Percentiles rank a stretch among this genome's conserved stretches.
Conservation (phyloP, 2,888 invertebrate genomes). For the Drosophila koepferae region DNA sequence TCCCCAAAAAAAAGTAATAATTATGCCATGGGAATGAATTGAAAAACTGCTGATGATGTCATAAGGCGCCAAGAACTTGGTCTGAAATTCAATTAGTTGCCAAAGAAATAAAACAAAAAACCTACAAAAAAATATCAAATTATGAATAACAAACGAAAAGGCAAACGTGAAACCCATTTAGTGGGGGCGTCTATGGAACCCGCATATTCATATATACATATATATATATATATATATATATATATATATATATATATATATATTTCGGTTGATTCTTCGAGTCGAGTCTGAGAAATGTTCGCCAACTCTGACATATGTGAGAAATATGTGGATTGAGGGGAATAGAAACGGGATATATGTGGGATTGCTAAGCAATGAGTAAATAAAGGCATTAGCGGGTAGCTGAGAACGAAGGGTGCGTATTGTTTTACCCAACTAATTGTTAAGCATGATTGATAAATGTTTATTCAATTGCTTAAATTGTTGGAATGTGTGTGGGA, state of each 20-base stretch:
- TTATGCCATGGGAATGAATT: slow-evolving; percentile 47
- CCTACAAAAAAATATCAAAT: slow-evolving; percentile 15
- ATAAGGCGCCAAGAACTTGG: slow-evolving; percentile 52
- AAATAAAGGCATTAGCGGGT: slow-evolving; percentile 30
- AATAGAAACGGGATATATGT: slow-evolving; percentile 1
- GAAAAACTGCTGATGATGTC: slow-evolving; percentile 54
- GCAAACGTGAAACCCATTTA: slow-evolving; percentile 5
- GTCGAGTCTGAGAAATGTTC: slow-evolving; percentile 26
- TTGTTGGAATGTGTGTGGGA: slow-evolving; percentile 19
- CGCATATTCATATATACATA: slow-evolving; percentile 28
- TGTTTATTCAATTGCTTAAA: slow-evolving; percentile 21
- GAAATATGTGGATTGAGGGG: slow-evolving; percentile 21
- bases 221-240: slow-evolving; percentile 2
- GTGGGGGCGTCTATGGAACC: slow-evolving; percentile 29
- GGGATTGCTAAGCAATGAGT: slow-evolving; percentile 39
- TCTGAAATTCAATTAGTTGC: slow-evolving; percentile 53
- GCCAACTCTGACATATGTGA: slow-evolving; percentile 40
- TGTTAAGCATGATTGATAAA: slow-evolving; percentile 50
- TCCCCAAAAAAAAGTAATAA: slow-evolving; percentile 26
- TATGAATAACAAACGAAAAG: slow-evolving; percentile 28
- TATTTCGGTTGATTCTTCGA: slow-evolving; percentile 27
- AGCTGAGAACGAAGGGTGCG: not conserved
- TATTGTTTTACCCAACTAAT: slow-evolving; percentile 16
- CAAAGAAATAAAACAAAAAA: slow-evolving; percentile 24
- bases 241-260: too few relatives aligned